Base-by-base conservation (phyloP, 2,797 vertebrate species). In the Chelmon rostratus region DNA sequence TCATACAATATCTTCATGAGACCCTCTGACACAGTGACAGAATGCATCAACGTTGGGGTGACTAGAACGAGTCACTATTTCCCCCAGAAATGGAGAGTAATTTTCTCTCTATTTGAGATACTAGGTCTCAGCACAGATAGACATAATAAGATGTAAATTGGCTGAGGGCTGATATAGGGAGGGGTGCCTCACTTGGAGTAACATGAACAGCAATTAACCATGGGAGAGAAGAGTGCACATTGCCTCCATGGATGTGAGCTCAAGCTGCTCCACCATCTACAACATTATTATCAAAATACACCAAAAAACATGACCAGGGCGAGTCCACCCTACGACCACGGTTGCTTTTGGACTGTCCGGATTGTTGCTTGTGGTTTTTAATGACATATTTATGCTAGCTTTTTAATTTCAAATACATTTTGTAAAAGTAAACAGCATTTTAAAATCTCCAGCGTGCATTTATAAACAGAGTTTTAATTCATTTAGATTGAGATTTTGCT, bases 81-180 rank as follows among this genome's bases (percentile, higher is more conserved):
- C 72, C 73, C 81, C 83, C 73, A 82, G 83, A 92, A 88, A 91
- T 64, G 80, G 83, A 57, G 89, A 86, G 87, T 87, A 83, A 92
- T 93, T 93, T 92, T 94, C 91, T 88, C 93, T 93, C 87, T 87
- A 89, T 93, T 92, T 91, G 86, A 92, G 90, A 86, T 85, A 86
- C 89, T 87, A 88, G 78, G 90, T 92, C 89, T 92, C 81, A 89
- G 90, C 90, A 90, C 85, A 91, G 91, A 91, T 88, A 91, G 78
- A 83, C 78, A 86, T 93, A 94, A 95, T 94, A 91, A 93, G 92
- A 95, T 95, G 93, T 92, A 95, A 95, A 94, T 94, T 93, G 92
- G 89, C 85, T 90, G 73, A 90, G 86, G 85, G 86, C 80, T 91
- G 87, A 93, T 92, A 91, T 83, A 80, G 81, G 82, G 71, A 68